These are phyloP conservation scores for Eurystomus glaucurus DNA, from an alignment of 2,797 vertebrate genomes.

Conservation along the genomic window DNA sequence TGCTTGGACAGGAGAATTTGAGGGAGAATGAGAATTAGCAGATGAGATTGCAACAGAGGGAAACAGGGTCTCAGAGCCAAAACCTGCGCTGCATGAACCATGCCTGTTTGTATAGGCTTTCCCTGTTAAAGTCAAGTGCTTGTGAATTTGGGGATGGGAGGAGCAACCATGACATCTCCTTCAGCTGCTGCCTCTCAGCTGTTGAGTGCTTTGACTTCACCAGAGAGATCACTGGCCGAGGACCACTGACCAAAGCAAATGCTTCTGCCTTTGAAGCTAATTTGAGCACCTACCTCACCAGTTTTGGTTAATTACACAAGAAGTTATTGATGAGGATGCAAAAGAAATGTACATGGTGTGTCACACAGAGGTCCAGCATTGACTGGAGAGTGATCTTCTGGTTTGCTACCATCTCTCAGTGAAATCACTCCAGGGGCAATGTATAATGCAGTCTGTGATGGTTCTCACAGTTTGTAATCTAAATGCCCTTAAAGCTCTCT, in stretches of 20 bases:
- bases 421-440: neutral
- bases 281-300: neutral
- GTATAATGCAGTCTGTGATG: neutral
- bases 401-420: neutral
- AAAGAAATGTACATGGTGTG: neutral
- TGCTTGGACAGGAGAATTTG: neutral
- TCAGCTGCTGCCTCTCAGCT: neutral
- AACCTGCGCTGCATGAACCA: neutral
- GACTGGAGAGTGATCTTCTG: neutral
- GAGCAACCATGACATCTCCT: neutral
- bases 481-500: constrained; percentile 37
- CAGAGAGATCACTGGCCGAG: neutral
- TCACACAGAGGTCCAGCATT: neutral
- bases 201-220: neutral
- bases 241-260: neutral
- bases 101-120: neutral
- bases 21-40: neutral
- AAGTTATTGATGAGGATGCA: constrained; percentile 5
- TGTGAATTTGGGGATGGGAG: neutral
- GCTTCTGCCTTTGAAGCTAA: neutral
- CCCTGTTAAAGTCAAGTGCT: neutral
- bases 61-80: neutral
- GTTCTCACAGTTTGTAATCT: constrained; percentile 1
- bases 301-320: neutral
- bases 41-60: neutral